Evolutionary conservation across 2,888 invertebrate genomes (phyloP).

Genomic region (Marronus borbonicus): DNA sequence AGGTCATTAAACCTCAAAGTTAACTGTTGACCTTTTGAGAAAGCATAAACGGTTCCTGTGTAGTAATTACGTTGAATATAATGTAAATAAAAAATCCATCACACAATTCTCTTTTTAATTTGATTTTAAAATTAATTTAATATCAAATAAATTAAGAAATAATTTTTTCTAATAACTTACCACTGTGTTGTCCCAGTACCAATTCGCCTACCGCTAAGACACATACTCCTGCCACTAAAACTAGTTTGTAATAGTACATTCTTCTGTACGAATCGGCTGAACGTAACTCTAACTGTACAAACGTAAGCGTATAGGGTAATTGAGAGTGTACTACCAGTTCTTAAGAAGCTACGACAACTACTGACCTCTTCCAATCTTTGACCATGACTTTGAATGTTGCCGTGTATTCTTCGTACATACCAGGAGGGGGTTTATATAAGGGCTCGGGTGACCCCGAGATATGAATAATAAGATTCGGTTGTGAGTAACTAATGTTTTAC

Average conservation of each 20-base stretch:
- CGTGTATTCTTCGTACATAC: constrained; percentile 1
- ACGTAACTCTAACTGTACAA: constrained; percentile 25
- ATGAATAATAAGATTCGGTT: not conserved
- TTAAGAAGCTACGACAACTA: constrained; percentile 61
- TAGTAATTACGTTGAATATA: not conserved
- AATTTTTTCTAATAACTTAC: not conserved
- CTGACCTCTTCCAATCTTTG: constrained; percentile 66
- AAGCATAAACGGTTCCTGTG: not conserved
- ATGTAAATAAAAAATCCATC: not conserved
- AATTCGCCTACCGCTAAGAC: constrained; percentile 12
- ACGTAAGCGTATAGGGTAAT: not conserved
- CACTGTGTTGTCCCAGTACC: not conserved
- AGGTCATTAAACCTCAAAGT: constrained; percentile 45
- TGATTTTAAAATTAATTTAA: not conserved
- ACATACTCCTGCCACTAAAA: constrained; percentile 15
- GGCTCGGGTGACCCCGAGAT: not conserved
- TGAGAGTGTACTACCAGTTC: constrained; percentile 49
- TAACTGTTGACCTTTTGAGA: constrained; percentile 40
- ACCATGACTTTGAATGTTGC: constrained; percentile 65
- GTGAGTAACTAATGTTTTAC: not conserved
- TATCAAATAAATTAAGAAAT: not conserved
- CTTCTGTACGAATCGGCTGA: not conserved
- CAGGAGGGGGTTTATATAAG: constrained; percentile 49
- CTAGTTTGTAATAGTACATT: constrained; percentile 28
- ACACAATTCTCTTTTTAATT: not conserved